Evolutionary conservation across 1,140 invertebrate species (phyloP), one percentile per base, ranked within the genome.

Genomic region (Euura saliciscinereae): DNA sequence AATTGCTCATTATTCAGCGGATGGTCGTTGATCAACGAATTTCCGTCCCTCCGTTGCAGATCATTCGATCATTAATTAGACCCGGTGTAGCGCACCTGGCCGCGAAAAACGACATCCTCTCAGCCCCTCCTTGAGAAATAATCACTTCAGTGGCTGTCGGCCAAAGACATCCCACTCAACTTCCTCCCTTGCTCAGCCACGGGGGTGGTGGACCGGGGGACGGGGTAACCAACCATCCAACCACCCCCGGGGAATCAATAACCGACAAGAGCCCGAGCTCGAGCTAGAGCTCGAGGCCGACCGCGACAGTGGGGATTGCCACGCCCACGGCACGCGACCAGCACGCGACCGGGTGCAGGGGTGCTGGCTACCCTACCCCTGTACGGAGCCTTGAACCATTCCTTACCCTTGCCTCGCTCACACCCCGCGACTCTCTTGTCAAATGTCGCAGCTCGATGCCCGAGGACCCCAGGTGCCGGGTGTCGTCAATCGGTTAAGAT

Each of bases 181-280:
- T 59, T 59, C 51, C 51, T 6, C 51, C 51, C 51, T 28, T 8
- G 5, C 51, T 8, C 51, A 8, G 51, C 13, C 51, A n/a, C 51
- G 8, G 51, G 8, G 8, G 51, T 59, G 8, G 51, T 4, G 8
- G 8, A 6, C 10, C 51, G 51, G 51, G 51, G 28, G 28, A 28
- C 51, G 13, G 51, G 51, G 51, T 59, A 59, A 59, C 51, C 51
- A 59, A 59, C 51, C 51, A 59, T 59, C 51, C 51, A 59, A 59
- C 51, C 51, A 59, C 51, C 51, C 51, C 51, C 51, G 51, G 51
- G 51, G 51, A 59, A 59, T 59, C 51, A 59, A 59, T 59, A 59
- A 59, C 51, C 51, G 51, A 59, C 51, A 59, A 59, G 51, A 59
- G 51, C 51, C 13, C 51, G 51, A 59, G 51, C 51, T n/a, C 51